Evolutionary conservation across 2,888 invertebrate genomes (phyloP).

Genomic region (Eustalomyia histrio): DNA sequence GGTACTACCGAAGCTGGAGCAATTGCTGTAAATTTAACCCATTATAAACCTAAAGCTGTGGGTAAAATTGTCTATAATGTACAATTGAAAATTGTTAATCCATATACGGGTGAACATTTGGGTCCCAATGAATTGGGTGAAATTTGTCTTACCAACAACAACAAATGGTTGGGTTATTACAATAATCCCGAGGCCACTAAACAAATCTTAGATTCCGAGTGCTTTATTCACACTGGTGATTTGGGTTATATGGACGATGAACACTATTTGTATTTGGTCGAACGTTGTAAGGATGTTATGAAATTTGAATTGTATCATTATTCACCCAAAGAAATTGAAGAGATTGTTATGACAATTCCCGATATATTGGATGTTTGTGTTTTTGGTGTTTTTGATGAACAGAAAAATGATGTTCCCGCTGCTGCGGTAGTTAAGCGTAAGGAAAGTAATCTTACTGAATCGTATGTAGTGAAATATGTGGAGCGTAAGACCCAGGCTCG

Average conservation of each 20-base stretch:
- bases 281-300: slow-evolving; percentile 73
- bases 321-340: slow-evolving; percentile 46
- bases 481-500: background rate
- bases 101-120: slow-evolving; percentile 65
- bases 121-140: slow-evolving; percentile 71
- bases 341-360: slow-evolving; percentile 29
- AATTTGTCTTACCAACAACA: slow-evolving; percentile 67
- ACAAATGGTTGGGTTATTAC: slow-evolving; percentile 71
- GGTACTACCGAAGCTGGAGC: slow-evolving; percentile 72
- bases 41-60: slow-evolving; percentile 64
- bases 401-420: slow-evolving; percentile 73
- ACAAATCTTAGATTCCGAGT: slow-evolving; percentile 67
- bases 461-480: slow-evolving; percentile 71
- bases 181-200: slow-evolving; percentile 68
- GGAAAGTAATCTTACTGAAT: slow-evolving; percentile 69
- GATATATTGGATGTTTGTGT: slow-evolving; percentile 39
- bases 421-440: slow-evolving; percentile 58
- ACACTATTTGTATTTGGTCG: slow-evolving; percentile 70
- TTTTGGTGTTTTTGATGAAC: slow-evolving; percentile 64
- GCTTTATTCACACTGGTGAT: slow-evolving; percentile 75
- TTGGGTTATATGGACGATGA: slow-evolving; percentile 74
- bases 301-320: slow-evolving; percentile 68
- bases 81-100: slow-evolving; percentile 70
- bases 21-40: slow-evolving; percentile 26
- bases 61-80: slow-evolving; percentile 68